These are phyloP conservation scores for Ectobius pallidus DNA, from an alignment of 2,888 invertebrate genomes.

Conservation along the genomic window DNA sequence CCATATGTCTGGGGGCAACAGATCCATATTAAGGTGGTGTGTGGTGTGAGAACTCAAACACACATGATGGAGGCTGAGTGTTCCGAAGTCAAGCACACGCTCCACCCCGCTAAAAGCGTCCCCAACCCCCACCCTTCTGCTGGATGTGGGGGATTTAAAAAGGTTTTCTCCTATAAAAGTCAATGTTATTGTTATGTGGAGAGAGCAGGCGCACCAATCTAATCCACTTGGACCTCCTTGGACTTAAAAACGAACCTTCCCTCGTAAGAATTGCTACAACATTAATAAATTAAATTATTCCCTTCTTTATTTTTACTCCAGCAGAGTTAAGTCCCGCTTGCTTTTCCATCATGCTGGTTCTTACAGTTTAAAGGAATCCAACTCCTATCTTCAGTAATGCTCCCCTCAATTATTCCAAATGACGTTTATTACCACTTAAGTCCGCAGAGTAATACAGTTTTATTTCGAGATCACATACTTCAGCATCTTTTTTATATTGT, in stretches of 20 bases:
- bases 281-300: neutral
- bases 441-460: no score
- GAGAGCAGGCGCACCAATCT: neutral
- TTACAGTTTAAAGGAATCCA: no score
- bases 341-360: no score
- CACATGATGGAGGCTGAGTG: neutral
- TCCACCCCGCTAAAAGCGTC: constrained; percentile 1
- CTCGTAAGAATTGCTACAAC: neutral
- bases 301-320: neutral
- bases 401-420: no score
- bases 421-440: no score
- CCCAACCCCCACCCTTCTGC: neutral
- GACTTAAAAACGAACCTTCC: neutral
- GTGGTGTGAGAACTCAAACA: neutral
- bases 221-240: constrained; percentile 10
- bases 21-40: no score
- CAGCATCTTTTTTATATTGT: no score
- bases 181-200: constrained; percentile 27
- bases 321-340: no score
- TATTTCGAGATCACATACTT: no score
- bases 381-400: no score
- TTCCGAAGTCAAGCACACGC: neutral
- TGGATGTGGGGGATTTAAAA: neutral
- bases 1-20: no score
- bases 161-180: constrained; percentile 24